A percentile compares a stretch with the other conserved stretches of the same genome.
Conservation (phyloP, 2,888 invertebrate species). For the Drosophila limbata region DNA sequence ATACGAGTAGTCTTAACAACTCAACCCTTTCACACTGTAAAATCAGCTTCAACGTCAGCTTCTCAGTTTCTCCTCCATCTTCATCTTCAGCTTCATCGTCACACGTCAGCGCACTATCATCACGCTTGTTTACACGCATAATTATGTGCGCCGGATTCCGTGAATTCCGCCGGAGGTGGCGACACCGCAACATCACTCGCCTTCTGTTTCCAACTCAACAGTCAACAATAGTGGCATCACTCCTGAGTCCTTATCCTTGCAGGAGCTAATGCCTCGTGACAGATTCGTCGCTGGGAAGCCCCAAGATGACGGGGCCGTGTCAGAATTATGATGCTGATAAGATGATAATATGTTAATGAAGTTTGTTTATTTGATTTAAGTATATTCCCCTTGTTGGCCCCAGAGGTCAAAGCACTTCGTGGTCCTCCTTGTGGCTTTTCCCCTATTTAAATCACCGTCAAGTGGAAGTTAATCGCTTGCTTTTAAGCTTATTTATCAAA, state of each 20-base stretch:
- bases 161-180: conserved; percentile 42
- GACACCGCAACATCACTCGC: conserved; percentile 37
- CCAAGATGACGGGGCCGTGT: conserved; percentile 70
- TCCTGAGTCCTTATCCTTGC: conserved; percentile 25
- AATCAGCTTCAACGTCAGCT: conserved; percentile 16
- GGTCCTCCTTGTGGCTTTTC: neutral
- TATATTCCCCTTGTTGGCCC: conserved; percentile 47
- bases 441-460: conserved; percentile 50
- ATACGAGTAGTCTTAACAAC: neutral
- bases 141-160: conserved; percentile 73
- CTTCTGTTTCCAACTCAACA: conserved; percentile 6
- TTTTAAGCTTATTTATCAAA: conserved; percentile 5
- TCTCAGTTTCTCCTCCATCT: conserved; percentile 5
- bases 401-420: neutral
- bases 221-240: conserved; percentile 17
- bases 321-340: conserved; percentile 76
- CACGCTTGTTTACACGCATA: conserved; percentile 81
- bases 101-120: conserved; percentile 79
- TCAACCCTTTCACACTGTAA: conserved; percentile 11
- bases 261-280: conserved; percentile 75
- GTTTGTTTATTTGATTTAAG: conserved; percentile 78
- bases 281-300: conserved; percentile 72
- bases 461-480: conserved; percentile 64
- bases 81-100: conserved; percentile 37
- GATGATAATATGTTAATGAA: conserved; percentile 82